phyloP scores from a whole-genome alignment of 2,888 invertebrate genomes.

The Drosophila ezoana region DNA sequence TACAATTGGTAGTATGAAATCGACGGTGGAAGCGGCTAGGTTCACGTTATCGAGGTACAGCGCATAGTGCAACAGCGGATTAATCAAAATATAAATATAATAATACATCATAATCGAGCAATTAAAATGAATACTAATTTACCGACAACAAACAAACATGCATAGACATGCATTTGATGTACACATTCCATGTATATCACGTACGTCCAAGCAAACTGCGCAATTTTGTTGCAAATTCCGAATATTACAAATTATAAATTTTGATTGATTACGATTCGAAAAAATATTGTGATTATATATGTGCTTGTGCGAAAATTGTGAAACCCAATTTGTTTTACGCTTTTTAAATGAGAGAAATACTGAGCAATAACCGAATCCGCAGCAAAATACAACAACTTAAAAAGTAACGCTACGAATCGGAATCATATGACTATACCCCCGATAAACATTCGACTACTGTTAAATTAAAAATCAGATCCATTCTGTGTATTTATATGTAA shows the following conservation, averaged over 20 bases:
- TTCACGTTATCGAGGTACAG: conserved; percentile 60
- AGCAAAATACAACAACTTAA: background rate
- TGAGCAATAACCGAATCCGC: too few species aligned
- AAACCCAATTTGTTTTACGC: background rate
- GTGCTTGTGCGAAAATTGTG: background rate
- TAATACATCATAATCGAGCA: background rate
- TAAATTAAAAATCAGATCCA: too few species aligned
- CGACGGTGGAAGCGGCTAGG: conserved; percentile 66
- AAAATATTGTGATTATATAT: background rate
- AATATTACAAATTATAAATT: background rate
- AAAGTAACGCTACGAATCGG: background rate
- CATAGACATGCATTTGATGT: too few species aligned
- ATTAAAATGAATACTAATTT: background rate
- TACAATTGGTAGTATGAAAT: conserved; percentile 65
- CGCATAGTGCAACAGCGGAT: conserved; percentile 35
- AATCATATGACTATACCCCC: too few species aligned
- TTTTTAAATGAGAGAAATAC: too few species aligned
- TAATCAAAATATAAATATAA: background rate
- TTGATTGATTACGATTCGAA: background rate
- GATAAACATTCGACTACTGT: too few species aligned
- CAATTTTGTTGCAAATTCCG: conserved; percentile 1
- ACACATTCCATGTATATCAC: too few species aligned
- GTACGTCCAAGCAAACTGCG: conserved; percentile 8
- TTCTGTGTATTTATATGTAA: too few species aligned
- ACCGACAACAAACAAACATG: too few species aligned